Percentiles rank a stretch among this genome's conserved stretches.
Evolutionary conservation across 2,113 vertebrate species (phyloP).

Genomic region (Cromileptes altivelis): DNA sequence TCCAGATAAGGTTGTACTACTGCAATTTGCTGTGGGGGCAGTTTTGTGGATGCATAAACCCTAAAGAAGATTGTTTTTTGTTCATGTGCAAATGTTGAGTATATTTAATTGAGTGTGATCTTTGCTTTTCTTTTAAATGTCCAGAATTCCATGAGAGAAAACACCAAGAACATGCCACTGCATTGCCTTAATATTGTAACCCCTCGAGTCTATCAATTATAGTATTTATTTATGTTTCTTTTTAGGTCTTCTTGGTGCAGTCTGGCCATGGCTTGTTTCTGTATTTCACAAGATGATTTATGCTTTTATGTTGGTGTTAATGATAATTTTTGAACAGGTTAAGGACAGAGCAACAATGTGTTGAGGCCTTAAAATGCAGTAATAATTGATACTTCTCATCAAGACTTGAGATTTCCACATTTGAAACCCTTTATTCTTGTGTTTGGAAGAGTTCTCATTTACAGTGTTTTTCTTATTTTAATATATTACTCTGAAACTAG

Average conservation of each 20-base stretch:
- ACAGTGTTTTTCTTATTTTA: conserved; percentile 9
- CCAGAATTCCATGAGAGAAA: conserved; percentile 64
- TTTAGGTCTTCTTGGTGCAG: conserved; percentile 51
- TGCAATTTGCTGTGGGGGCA: conserved; percentile 25
- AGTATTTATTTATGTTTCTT: conserved; percentile 84
- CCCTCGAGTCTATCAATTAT: conserved; percentile 55
- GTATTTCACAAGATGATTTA: conserved; percentile 38
- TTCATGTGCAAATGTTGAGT: conserved; percentile 51
- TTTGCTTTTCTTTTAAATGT: conserved; percentile 57
- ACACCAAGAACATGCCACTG: conserved; percentile 80
- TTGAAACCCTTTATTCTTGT: conserved; percentile 25
- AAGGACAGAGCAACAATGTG: conserved; percentile 46
- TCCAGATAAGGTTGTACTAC: conserved; percentile 37
- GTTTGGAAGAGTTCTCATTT: conserved; percentile 52
- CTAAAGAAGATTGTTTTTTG: conserved; percentile 29
- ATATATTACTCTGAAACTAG: conserved; percentile 22
- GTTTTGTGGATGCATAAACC: conserved; percentile 49
- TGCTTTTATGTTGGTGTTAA: conserved; percentile 40
- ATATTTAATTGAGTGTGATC: conserved; percentile 72
- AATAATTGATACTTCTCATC: conserved; percentile 23
- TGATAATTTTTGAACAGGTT: conserved; percentile 39
- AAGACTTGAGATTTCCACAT: conserved; percentile 31
- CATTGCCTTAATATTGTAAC: conserved; percentile 86
- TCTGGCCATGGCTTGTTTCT: conserved; percentile 50
- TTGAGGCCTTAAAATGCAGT: conserved; percentile 78